Evolutionary conservation across 2,113 vertebrate species (phyloP).

Genomic region (Cyphomyrus plagiostoma): DNA sequence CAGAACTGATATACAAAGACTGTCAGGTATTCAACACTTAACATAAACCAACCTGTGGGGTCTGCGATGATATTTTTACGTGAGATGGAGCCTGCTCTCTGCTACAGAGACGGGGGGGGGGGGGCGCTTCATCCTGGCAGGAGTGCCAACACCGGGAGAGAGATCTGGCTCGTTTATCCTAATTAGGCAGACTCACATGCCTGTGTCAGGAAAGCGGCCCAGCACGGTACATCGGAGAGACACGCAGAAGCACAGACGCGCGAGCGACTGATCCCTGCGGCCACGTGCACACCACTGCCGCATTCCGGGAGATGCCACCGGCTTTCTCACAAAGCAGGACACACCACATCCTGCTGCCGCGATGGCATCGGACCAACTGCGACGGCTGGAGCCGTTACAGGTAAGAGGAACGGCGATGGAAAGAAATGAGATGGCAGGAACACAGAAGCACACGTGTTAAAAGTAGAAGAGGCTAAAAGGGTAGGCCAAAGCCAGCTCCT

Average conservation of each 20-base stretch:
- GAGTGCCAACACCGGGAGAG: not conserved
- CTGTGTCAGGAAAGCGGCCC: not conserved
- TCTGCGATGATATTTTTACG: not conserved
- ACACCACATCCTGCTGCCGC: not conserved
- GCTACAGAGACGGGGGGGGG: not conserved
- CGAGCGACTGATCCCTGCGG: not conserved
- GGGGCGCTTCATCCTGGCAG: not conserved
- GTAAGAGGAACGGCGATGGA: not conserved
- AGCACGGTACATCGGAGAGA: not conserved
- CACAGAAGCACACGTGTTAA: not conserved
- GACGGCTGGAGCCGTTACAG: not conserved
- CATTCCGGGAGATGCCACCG: not conserved
- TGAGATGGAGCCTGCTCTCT: not conserved
- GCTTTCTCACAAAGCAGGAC: not conserved
- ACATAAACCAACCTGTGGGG: not conserved
- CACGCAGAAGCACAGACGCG: not conserved
- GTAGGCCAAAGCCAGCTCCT: not conserved
- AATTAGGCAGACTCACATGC: not conserved
- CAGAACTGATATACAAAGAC: not conserved
- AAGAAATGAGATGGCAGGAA: not conserved
- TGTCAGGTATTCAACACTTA: not conserved
- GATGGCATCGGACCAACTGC: not conserved
- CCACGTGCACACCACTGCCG: not conserved
- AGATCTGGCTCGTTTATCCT: not conserved
- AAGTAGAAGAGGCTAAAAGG: not conserved